Evolutionary conservation across 2,888 invertebrate species (phyloP).

Genomic region (Troglohyphantes excavatus): DNA sequence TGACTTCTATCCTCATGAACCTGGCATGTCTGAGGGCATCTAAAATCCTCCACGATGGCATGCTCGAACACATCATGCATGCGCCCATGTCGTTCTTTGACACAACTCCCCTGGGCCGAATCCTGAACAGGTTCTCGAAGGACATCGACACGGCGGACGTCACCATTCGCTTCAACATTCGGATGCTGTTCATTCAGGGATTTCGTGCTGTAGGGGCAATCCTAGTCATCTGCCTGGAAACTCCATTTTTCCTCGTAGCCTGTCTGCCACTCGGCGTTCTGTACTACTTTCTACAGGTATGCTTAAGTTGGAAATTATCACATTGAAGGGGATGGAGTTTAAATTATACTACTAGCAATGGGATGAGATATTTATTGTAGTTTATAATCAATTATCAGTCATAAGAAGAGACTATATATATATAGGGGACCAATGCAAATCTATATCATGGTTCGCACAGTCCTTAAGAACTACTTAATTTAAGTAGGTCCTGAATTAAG

Average conservation of each 20-base stretch:
- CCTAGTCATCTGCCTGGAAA: constrained; percentile 81
- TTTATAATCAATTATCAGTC: too few relatives aligned
- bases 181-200: constrained; percentile 78
- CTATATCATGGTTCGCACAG: too few relatives aligned
- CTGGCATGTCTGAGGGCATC: constrained; percentile 85
- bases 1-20: constrained; percentile 80
- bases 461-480: too few relatives aligned
- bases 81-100: constrained; percentile 83
- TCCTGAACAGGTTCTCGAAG: constrained; percentile 80
- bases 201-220: constrained; percentile 79
- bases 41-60: constrained; percentile 79
- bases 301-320: too few relatives aligned
- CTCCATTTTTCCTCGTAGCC: constrained; percentile 82
- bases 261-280: constrained; percentile 82
- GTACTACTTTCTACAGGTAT: constrained; percentile 82
- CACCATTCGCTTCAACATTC: constrained; percentile 80
- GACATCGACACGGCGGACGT: constrained; percentile 81
- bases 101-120: constrained; percentile 80
- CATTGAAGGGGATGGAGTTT: too few relatives aligned
- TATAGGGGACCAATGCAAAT: too few relatives aligned
- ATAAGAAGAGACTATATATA: too few relatives aligned
- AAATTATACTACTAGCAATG: too few relatives aligned
- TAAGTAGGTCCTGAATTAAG: too few relatives aligned
- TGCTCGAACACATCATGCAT: constrained; percentile 81
- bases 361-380: too few relatives aligned